Conservation (phyloP, 2,113 vertebrate species). For the Rhabdomys dilectus region DNA sequence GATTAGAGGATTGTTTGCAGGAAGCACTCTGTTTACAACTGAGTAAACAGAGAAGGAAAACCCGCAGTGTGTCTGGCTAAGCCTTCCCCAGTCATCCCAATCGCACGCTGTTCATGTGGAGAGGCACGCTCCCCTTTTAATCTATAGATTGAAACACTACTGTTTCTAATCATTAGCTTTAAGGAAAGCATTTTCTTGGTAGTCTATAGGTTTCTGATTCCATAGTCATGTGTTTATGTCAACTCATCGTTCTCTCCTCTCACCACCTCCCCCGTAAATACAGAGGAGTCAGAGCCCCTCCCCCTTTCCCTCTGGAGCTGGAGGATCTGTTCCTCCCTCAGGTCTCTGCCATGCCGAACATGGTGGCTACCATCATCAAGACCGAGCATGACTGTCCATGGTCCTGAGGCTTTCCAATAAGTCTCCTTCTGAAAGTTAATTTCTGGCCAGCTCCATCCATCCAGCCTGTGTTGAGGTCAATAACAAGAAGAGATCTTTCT, state of each 20-base stretch:
- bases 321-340: neutral
- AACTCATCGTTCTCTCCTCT: neutral
- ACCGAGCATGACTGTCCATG: neutral
- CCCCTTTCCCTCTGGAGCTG: neutral
- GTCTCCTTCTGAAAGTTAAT: neutral
- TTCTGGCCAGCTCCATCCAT: neutral
- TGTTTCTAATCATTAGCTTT: slow-evolving; percentile 1
- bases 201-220: neutral
- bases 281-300: neutral
- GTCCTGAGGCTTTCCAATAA: neutral
- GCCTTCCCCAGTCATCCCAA: neutral
- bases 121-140: slow-evolving; percentile 2
- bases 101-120: neutral
- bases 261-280: neutral
- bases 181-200: neutral
- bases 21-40: slow-evolving; percentile 7
- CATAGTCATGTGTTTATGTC: neutral
- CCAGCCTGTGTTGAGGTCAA: neutral
- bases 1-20: slow-evolving; percentile 47
- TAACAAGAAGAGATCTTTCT: neutral
- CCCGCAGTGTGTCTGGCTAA: neutral
- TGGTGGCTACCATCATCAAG: neutral
- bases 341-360: neutral
- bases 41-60: slow-evolving; percentile 28
- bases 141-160: neutral